These are phyloP conservation scores for Anodontia alba DNA, from an alignment of 2,888 invertebrate species.

Conservation along the genomic window DNA sequence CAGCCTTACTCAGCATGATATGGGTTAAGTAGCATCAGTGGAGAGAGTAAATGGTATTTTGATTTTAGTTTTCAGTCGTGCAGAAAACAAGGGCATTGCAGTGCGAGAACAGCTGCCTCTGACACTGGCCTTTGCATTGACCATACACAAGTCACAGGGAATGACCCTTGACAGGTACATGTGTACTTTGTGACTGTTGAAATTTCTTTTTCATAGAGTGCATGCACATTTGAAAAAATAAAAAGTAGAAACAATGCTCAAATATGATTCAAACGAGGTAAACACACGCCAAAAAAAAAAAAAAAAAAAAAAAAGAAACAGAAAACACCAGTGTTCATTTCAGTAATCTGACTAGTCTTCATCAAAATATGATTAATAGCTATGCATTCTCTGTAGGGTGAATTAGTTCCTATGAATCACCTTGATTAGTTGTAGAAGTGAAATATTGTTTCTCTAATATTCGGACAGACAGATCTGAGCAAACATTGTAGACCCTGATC, in stretches of 20 bases:
- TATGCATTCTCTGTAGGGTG: neutral
- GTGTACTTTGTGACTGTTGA: slow-evolving; percentile 1
- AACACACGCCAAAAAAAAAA: no score
- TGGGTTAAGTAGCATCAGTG: no score
- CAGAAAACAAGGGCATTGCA: slow-evolving; percentile 26
- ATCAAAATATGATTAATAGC: neutral
- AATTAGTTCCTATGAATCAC: neutral
- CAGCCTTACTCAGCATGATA: neutral
- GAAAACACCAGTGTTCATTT: neutral
- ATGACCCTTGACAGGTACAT: slow-evolving; percentile 52
- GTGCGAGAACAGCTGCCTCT: slow-evolving; percentile 32
- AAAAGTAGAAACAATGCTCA: neutral
- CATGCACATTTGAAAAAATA: neutral
- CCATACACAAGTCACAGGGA: slow-evolving; percentile 42
- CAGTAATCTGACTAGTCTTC: neutral
- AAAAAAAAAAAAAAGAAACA: neutral
- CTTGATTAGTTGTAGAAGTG: neutral
- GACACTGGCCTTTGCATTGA: slow-evolving; percentile 36
- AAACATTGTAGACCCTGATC: no score
- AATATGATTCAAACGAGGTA: neutral
- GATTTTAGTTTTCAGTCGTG: slow-evolving; percentile 37
- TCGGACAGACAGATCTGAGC: no score
- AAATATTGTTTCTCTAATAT: no score
- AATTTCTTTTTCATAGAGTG: neutral
- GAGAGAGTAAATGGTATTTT: slow-evolving; percentile 6